Base-by-base conservation (phyloP, 2,888 invertebrate species). In the Prosapia bicincta region DNA sequence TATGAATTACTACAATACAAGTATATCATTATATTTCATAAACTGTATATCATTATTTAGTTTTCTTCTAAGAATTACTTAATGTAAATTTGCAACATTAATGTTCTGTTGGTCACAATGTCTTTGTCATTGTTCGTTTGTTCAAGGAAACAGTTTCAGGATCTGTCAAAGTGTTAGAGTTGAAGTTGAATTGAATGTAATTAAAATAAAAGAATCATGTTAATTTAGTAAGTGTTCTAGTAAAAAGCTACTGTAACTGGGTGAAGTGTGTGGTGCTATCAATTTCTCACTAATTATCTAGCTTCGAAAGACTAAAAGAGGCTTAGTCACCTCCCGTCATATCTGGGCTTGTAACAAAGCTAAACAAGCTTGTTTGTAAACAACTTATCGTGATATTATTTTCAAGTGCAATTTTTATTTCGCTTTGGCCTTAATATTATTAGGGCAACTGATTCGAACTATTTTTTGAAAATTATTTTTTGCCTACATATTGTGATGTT, bases 401-500 rank as follows among this genome's bases (percentile, higher is more conserved):
- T 54, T 54, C 10, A 54, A 54, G 54, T 54, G 5, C 54, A 54
- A 20, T n/a, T 5, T 54, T 54, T 7, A 13, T 38, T 38, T 38
- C 38, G 2, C 10, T 38, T 38, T 15, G 15, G 38, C 38, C 38
- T 38, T 9, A 38, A 38, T 13, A 38, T 38, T 9, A 38, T 38
- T 38, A 38, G 38, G 38, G 38, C 9, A 38, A 3, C 15, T 15
- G 15, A 38, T 10, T 38, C n/a, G n/a, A 28, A 30, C 15, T 15
- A 69, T 28, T 69, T 69, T 54, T 54, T 13, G 54, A 20, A 54
- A 54, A 10, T 69, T 25, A n/a, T 9, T 28, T 72, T 65, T 25
- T 71, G 26, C 28, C 23, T 66, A 38, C 70, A 68, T 20, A 73
- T 78, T 82, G 82, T 81, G 75, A 82, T 82, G 82, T 81, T 79